Base-by-base conservation (phyloP, 2,888 invertebrate genomes). In the Leptinotarsa juncta region DNA sequence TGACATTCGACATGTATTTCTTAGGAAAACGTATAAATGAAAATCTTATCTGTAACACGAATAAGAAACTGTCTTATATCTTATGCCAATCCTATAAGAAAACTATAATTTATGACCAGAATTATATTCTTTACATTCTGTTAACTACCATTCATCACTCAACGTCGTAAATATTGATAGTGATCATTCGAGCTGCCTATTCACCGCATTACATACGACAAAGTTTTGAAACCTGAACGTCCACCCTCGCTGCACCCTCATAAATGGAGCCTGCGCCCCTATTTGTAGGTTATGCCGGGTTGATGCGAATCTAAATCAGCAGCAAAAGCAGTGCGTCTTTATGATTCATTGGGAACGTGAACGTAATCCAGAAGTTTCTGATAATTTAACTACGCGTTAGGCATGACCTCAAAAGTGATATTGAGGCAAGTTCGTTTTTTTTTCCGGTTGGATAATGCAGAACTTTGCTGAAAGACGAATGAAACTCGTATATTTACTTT, bases 201-300 rank as follows among this genome's bases (percentile, higher is more conserved):
- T 16, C n/a, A n/a, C 51, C 55, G 10, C 55, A 55, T 51, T 51
- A 51, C 4, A n/a, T 15, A 15, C 16, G 16, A 51, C 16, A 51
- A 51, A n/a, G n/a, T 51, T n/a, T 15, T n/a, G 16, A 51, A 51
- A 16, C 51, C 1, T n/a, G n/a, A 51, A 51, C n/a, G 18, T 55
- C 18, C n/a, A 18, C 55, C 53, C 55, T n/a, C 55, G 55, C 55
- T 55, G 55, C 55, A 55, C 55, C 55, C 55, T 55, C 55, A 55
- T 55, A 55, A 55, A 55, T 18, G 55, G 55, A 18, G 55, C 10
- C 55, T 55, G 55, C 55, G 55, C 55, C 55, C 55, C 18, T 55
- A 55, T 55, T 55, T 55, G 55, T 55, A 55, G 4, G 55, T 55
- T 55, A 55, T 7, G 55, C 55, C 10, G 55, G 55, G 55, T 51